These are phyloP conservation scores for Notothenia rossii DNA, from an alignment of 2,113 vertebrate species.

Conservation along the genomic window DNA sequence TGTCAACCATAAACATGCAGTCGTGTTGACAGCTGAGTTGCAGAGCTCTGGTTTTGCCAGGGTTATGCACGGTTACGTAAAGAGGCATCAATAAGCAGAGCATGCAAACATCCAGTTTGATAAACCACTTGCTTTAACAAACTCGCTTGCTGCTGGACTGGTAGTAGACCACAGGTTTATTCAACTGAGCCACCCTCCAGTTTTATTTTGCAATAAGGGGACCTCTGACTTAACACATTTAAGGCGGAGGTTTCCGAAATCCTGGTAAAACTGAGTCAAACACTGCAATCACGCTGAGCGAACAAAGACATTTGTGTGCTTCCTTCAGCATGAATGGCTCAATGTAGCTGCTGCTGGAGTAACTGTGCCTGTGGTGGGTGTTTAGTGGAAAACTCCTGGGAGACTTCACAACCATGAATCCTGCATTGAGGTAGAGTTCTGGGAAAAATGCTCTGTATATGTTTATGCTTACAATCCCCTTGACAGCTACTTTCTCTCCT, in stretches of 20 bases:
- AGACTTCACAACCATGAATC: conserved; percentile 80
- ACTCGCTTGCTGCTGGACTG: too few relatives aligned
- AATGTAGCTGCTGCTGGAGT: conserved; percentile 70
- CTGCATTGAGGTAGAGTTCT: conserved; percentile 79
- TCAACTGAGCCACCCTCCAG: conserved; percentile 48
- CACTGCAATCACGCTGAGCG: conserved; percentile 46
- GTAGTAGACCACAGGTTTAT: conserved; percentile 66
- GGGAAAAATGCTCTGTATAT: conserved; percentile 64
- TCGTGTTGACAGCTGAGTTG: conserved; percentile 15
- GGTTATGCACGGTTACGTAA: conserved; percentile 42
- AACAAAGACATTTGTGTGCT: conserved; percentile 82
- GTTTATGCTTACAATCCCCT: conserved; percentile 77
- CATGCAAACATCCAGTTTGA: conserved; percentile 39
- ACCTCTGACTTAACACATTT: conserved; percentile 44
- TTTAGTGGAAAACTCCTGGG: conserved; percentile 79
- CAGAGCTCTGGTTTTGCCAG: background rate
- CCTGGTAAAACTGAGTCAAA: conserved; percentile 49
- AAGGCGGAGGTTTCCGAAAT: conserved; percentile 48
- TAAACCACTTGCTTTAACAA: conserved; percentile 48
- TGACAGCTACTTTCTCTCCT: conserved; percentile 26
- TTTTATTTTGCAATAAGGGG: conserved; percentile 61
- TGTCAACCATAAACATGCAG: conserved; percentile 15
- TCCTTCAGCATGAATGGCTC: conserved; percentile 78
- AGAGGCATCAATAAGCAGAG: conserved; percentile 22
- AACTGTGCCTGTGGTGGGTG: conserved; percentile 66